These are phyloP conservation scores for Lasioglossum vierecki DNA, from an alignment of 2,888 invertebrate genomes.

Conservation along the genomic window DNA sequence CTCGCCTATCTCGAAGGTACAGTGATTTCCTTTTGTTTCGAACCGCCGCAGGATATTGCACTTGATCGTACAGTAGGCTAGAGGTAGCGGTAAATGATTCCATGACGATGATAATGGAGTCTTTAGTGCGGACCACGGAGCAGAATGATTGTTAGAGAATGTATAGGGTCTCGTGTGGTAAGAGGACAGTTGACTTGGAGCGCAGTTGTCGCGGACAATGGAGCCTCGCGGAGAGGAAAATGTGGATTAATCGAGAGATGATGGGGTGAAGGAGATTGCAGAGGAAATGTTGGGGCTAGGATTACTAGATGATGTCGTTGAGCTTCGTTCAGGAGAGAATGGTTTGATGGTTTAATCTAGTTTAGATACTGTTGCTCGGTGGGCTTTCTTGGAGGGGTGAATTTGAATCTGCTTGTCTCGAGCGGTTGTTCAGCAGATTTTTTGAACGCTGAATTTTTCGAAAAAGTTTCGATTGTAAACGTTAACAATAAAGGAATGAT, in stretches of 20 bases:
- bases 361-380: not conserved
- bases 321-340: not conserved
- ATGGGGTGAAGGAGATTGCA: not conserved
- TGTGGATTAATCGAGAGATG: not conserved
- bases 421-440: not conserved
- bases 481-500: no score
- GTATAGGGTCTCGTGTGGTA: not conserved
- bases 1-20: not conserved
- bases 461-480: no score
- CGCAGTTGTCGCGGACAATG: not conserved
- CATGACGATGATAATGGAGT: not conserved
- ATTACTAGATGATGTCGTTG: not conserved
- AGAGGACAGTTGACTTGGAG: not conserved
- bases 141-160: conserved; percentile 1
- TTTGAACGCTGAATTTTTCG: not conserved
- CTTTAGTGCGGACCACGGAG: conserved; percentile 6
- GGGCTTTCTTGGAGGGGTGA: not conserved
- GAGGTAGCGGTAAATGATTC: not conserved
- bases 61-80: not conserved
- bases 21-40: conserved; percentile 4
- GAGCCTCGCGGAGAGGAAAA: not conserved
- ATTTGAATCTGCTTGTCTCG: not conserved
- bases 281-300: not conserved
- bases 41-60: not conserved
- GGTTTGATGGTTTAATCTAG: not conserved